A percentile compares a stretch with the other conserved stretches of the same genome.
Conservation (phyloP, 2,888 invertebrate species). For the Nesidiocoris tenuis region DNA sequence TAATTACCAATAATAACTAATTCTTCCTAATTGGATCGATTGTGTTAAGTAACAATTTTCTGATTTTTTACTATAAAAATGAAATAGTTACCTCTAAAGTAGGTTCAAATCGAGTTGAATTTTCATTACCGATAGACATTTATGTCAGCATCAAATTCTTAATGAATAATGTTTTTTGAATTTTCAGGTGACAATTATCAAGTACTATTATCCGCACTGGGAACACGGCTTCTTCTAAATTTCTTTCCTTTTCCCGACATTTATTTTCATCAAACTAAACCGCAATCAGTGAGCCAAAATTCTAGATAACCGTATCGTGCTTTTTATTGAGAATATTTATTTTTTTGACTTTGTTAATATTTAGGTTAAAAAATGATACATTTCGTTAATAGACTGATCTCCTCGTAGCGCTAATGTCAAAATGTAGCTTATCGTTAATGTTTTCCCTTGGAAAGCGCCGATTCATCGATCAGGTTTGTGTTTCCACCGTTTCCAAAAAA, state of each 20-base stretch:
- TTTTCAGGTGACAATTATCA: slow-evolving; percentile 50
- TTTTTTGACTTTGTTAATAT: slow-evolving; percentile 10
- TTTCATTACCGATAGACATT: too few species aligned
- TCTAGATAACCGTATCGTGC: slow-evolving; percentile 3
- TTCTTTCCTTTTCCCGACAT: slow-evolving; percentile 1
- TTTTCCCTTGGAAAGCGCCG: too few species aligned
- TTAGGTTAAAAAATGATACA: not conserved
- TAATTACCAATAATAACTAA: too few species aligned
- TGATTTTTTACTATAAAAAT: too few species aligned
- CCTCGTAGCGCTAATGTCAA: slow-evolving; percentile 14
- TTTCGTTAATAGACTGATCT: slow-evolving; percentile 36
- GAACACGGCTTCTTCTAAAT: slow-evolving; percentile 51
- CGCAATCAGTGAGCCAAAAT: not conserved
- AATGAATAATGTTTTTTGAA: slow-evolving; percentile 14
- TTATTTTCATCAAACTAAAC: not conserved
- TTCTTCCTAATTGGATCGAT: too few species aligned
- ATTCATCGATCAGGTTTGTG: too few species aligned
- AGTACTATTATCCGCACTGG: slow-evolving; percentile 52
- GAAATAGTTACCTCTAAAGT: too few species aligned
- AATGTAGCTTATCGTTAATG: slow-evolving; percentile 2
- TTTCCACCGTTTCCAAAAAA: too few species aligned
- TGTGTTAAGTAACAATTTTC: too few species aligned
- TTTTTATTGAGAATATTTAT: slow-evolving; percentile 26
- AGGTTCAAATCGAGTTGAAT: too few species aligned
- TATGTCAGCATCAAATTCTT: too few species aligned